Conservation (phyloP, 2,888 invertebrate genomes). For the Drosophila nigritarsus region DNA sequence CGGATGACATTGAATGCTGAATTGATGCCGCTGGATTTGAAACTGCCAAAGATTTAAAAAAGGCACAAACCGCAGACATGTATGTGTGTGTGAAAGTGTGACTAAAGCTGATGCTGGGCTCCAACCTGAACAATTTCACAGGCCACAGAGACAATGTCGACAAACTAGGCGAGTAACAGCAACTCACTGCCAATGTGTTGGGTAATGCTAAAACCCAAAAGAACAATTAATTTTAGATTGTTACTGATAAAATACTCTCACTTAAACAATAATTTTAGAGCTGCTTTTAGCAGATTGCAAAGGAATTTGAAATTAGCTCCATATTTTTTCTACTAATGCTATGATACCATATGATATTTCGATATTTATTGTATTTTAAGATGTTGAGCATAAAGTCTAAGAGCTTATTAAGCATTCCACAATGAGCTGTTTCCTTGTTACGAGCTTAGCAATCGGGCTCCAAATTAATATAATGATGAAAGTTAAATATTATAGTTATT, state of each 20-base stretch:
- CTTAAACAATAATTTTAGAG: neutral
- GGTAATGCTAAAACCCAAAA: neutral
- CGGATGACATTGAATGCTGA: slow-evolving; percentile 19
- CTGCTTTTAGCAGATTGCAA: rapidly evolving
- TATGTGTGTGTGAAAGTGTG: slow-evolving; percentile 59
- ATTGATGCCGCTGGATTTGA: slow-evolving; percentile 21
- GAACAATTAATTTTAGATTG: neutral
- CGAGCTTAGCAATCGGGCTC: neutral
- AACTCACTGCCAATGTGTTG: neutral
- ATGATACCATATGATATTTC: too few species aligned
- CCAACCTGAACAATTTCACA: neutral
- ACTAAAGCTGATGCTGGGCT: slow-evolving; percentile 45
- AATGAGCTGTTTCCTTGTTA: neutral
- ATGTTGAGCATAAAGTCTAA: too few species aligned
- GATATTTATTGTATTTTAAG: too few species aligned
- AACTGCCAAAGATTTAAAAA: slow-evolving; percentile 10
- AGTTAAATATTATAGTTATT: neutral
- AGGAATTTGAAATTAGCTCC: neutral
- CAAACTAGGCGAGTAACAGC: neutral
- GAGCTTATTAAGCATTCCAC: neutral
- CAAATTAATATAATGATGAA: neutral
- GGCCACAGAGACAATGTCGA: neutral
- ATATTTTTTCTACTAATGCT: too few species aligned
- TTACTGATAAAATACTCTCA: neutral
- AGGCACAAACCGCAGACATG: slow-evolving; percentile 42